A percentile compares a stretch with the other conserved stretches of the same genome.
Evolutionary conservation across 2,888 invertebrate genomes (phyloP).

Genomic region (Cephus pulcher): DNA sequence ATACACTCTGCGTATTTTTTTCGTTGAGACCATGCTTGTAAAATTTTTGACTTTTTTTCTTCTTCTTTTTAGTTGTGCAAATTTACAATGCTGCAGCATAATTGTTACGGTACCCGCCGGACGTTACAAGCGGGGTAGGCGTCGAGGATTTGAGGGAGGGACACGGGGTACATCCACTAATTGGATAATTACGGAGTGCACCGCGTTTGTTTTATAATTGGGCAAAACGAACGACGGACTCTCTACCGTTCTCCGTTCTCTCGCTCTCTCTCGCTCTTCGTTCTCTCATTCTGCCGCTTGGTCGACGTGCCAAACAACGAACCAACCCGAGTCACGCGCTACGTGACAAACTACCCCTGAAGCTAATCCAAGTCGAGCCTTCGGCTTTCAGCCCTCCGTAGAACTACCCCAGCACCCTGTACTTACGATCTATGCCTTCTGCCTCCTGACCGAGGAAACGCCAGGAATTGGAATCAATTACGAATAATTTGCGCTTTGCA

Average conservation of each 20-base stretch:
- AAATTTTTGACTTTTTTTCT: not conserved
- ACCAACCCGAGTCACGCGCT: constrained; percentile 64
- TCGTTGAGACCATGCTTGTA: not conserved
- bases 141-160: constrained; percentile 25
- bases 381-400: not conserved
- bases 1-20: not conserved
- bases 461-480: constrained; percentile 25
- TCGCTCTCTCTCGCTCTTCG: constrained; percentile 42
- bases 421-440: not conserved
- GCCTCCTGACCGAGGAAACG: constrained; percentile 28
- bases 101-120: not conserved
- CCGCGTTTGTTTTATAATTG: constrained; percentile 66
- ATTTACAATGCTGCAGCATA: not conserved
- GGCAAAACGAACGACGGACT: constrained; percentile 51
- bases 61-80: not conserved
- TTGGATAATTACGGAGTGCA: constrained; percentile 66
- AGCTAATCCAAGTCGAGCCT: constrained; percentile 54
- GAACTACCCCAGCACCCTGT: not conserved
- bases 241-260: constrained; percentile 33
- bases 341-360: constrained; percentile 65
- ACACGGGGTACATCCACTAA: constrained; percentile 55
- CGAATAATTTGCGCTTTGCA: not conserved
- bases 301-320: constrained; percentile 64
- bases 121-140: not conserved
- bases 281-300: constrained; percentile 34